phyloP scores from a whole-genome alignment of 1,140 invertebrate genomes.

The Ips nitidus region DNA sequence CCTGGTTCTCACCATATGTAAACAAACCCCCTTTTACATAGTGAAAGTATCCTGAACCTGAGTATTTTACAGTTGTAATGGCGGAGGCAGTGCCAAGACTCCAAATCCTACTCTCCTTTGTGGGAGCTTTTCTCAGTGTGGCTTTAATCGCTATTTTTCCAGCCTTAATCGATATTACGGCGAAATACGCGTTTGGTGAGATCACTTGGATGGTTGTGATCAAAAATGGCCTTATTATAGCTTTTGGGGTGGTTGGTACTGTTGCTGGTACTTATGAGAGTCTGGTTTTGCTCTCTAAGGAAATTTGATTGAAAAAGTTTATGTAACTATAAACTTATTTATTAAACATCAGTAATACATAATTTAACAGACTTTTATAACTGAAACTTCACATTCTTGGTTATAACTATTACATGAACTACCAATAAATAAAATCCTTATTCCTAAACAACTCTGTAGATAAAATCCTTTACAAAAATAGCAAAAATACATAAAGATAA shows the following conservation, averaged over 20 bases:
- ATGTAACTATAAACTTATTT: no score
- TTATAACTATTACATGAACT: no score
- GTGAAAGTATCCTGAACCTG: background rate
- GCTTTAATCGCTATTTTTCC: constrained; percentile 17
- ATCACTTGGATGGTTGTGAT: constrained; percentile 4
- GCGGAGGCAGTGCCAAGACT: constrained; percentile 18
- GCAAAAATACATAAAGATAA: background rate
- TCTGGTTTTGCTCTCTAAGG: constrained; percentile 8
- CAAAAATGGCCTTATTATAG: constrained; percentile 12
- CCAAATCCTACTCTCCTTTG: constrained; percentile 14
- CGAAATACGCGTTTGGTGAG: background rate
- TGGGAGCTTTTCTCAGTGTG: constrained; percentile 20
- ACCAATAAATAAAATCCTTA: no score
- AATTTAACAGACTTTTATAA: no score
- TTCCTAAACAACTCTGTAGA: no score
- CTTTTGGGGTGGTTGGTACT: background rate
- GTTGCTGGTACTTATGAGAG: constrained; percentile 7
- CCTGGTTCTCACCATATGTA: constrained; percentile 11
- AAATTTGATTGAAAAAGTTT: background rate
- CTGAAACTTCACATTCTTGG: no score
- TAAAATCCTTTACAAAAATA: background rate
- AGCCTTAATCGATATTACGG: constrained; percentile 10
- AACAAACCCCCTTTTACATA: background rate
- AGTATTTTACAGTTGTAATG: constrained; percentile 15
- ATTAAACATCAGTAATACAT: no score